phyloP scores from a whole-genome alignment of 35 echinoderm and acorn worm genomes.

The Heliocidaris erythrogramma region DNA sequence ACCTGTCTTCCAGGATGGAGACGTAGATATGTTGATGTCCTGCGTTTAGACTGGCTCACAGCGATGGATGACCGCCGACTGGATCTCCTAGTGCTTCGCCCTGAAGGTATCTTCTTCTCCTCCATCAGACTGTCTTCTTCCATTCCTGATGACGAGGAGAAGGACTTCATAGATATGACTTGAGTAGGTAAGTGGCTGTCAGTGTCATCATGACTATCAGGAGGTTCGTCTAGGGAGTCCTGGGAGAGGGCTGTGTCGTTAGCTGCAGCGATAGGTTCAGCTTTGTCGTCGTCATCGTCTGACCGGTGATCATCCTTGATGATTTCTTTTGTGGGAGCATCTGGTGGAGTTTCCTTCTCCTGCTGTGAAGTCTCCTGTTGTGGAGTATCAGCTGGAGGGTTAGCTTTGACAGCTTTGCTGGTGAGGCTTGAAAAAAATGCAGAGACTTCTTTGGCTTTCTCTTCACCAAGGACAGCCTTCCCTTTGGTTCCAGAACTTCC shows the following conservation, averaged over 20 bases:
- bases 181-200: neutral
- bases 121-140: conserved; percentile 37
- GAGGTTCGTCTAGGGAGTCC: conserved; percentile 23
- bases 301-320: neutral
- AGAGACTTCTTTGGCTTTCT: conserved; percentile 36
- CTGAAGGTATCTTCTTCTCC: neutral
- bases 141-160: neutral
- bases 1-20: conserved; percentile 16
- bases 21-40: conserved; percentile 49
- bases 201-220: neutral
- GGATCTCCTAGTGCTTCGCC: neutral
- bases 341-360: neutral
- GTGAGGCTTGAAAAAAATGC: conserved; percentile 14
- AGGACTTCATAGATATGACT: neutral
- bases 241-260: conserved; percentile 33
- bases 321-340: neutral
- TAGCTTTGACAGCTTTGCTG: neutral
- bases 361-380: neutral
- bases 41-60: conserved; percentile 45
- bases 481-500: neutral
- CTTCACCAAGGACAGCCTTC: neutral
- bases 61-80: conserved; percentile 40
- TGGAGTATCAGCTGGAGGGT: neutral
- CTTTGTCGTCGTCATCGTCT: neutral
- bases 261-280: conserved; percentile 1